These are phyloP conservation scores for Apostichopus parvimensis DNA, from an alignment of 35 echinoderm and acorn worm genomes.

Conservation along the genomic window DNA sequence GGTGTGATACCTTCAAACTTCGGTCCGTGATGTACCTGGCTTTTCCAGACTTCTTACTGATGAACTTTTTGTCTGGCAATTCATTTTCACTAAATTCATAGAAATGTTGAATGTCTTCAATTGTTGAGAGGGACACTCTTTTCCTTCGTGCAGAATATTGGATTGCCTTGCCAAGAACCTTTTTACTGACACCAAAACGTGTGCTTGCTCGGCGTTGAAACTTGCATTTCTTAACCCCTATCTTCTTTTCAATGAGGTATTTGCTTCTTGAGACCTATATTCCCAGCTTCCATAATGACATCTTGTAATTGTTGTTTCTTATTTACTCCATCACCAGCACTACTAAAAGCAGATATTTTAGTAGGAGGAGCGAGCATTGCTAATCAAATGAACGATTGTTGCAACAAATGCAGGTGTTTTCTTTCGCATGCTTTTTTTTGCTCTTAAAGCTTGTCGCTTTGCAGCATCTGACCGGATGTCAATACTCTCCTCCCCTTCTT, in stretches of 20 bases:
- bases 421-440: conserved; percentile 52
- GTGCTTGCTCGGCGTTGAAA: neutral
- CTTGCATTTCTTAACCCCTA: neutral
- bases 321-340: neutral
- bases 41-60: conserved; percentile 1
- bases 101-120: neutral
- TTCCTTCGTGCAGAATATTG: conserved; percentile 15
- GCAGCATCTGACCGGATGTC: conserved; percentile 44
- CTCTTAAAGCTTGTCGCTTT: conserved; percentile 56
- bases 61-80: conserved; percentile 17
- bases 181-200: conserved; percentile 37
- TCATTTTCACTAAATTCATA: neutral
- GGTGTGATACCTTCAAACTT: conserved; percentile 41
- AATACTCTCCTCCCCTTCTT: conserved; percentile 4
- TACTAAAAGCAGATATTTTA: conserved; percentile 53
- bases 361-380: conserved; percentile 36
- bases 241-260: neutral
- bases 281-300: neutral
- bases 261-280: neutral
- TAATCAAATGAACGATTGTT: conserved; percentile 48
- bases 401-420: conserved; percentile 35
- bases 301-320: neutral
- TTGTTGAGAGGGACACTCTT: neutral
- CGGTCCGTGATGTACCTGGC: conserved; percentile 51
- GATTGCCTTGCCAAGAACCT: neutral